phyloP scores from a whole-genome alignment of 1,140 invertebrate species.

The Microplitis mediator region DNA sequence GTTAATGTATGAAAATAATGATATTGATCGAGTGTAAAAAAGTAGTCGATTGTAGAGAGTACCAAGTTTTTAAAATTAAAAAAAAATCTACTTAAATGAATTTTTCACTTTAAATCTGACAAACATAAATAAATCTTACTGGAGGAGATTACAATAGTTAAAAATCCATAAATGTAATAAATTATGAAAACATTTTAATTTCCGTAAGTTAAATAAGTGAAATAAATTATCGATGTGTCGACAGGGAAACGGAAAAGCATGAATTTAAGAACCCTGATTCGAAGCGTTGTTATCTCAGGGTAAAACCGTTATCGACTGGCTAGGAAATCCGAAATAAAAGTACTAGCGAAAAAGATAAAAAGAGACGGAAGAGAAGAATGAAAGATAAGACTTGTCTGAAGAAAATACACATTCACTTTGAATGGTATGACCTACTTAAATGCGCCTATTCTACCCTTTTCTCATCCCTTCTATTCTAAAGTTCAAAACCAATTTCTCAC shows the following conservation, averaged over 20 bases:
- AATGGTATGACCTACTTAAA: slow-evolving; percentile 46
- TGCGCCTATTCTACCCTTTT: slow-evolving; percentile 22
- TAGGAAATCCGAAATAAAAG: no score
- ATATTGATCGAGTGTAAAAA: background rate
- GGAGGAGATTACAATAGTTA: slow-evolving; percentile 22
- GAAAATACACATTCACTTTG: slow-evolving; percentile 32
- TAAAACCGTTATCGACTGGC: slow-evolving; percentile 15
- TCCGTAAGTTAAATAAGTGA: background rate
- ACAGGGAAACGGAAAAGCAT: slow-evolving; percentile 46
- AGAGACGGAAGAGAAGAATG: slow-evolving; percentile 14
- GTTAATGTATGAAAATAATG: background rate
- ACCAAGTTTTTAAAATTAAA: slow-evolving; percentile 19
- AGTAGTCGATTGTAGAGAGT: background rate
- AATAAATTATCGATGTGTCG: slow-evolving; percentile 6
- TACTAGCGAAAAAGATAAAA: slow-evolving; percentile 8
- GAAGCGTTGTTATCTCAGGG: no score
- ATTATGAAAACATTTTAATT: slow-evolving; percentile 39
- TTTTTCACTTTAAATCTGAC: background rate
- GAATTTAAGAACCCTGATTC: slow-evolving; percentile 42
- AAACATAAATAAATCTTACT: background rate
- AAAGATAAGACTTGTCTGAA: slow-evolving; percentile 9
- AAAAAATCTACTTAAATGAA: slow-evolving; percentile 22
- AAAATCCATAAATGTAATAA: slow-evolving; percentile 22
- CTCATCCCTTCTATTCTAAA: background rate
- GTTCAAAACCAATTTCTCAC: slow-evolving; percentile 17